phyloP scores from a whole-genome alignment of 2,113 vertebrate genomes.

The Hiodon tergisus region DNA sequence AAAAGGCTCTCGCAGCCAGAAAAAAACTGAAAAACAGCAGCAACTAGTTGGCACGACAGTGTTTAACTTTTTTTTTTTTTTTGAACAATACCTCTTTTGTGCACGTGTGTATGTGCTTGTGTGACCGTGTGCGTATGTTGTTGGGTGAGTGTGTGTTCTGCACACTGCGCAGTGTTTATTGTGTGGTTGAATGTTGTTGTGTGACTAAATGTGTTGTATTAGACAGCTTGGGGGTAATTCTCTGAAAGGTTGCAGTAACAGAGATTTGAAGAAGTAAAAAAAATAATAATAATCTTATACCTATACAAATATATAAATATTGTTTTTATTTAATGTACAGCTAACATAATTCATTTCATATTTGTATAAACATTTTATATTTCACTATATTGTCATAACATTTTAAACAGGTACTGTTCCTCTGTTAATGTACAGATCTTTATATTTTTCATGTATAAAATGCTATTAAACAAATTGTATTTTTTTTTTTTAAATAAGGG shows the following conservation, averaged over 20 bases:
- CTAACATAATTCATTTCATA: constrained; percentile 35
- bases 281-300: constrained; percentile 18
- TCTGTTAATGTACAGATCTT: constrained; percentile 39
- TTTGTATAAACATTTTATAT: constrained; percentile 47
- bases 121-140: background rate
- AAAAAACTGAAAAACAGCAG: background rate
- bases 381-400: constrained; percentile 25
- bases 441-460: constrained; percentile 32
- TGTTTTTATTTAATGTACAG: constrained; percentile 47
- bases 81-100: constrained; percentile 6
- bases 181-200: constrained; percentile 9
- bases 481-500: constrained; percentile 31
- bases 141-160: background rate
- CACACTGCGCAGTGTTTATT: background rate
- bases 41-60: constrained; percentile 1
- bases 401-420: constrained; percentile 41
- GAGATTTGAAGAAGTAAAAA: constrained; percentile 15
- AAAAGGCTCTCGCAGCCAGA: background rate
- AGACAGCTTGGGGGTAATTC: constrained; percentile 14
- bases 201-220: constrained; percentile 35
- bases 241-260: constrained; percentile 26
- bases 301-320: constrained; percentile 32
- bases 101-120: constrained; percentile 2
- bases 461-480: constrained; percentile 33
- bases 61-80: background rate